phyloP scores from a whole-genome alignment of 2,113 vertebrate genomes.

The Equus przewalskii region DNA sequence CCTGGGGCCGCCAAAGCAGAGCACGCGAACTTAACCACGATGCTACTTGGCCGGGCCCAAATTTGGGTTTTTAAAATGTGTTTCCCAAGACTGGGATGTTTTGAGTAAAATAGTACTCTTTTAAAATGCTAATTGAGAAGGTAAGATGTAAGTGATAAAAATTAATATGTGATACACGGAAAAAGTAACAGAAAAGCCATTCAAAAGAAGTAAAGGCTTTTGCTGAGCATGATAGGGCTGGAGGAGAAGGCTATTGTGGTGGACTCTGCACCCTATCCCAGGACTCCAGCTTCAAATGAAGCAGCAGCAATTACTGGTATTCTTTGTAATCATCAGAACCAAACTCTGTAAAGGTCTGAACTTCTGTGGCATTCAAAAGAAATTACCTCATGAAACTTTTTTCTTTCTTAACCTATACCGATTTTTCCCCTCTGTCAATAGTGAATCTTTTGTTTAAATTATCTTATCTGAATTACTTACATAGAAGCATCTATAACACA shows the following conservation, averaged over 20 bases:
- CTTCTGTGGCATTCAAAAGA: neutral
- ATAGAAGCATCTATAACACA: neutral
- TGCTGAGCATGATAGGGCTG: neutral
- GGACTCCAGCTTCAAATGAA: neutral
- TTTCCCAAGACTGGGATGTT: neutral
- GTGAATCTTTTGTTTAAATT: neutral
- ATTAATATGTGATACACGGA: neutral
- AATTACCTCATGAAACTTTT: neutral
- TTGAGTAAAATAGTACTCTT: neutral
- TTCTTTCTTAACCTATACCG: neutral
- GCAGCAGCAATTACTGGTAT: accelerated
- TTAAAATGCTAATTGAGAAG: neutral
- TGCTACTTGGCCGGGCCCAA: neutral
- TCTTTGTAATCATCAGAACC: accelerated
- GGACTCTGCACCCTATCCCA: neutral
- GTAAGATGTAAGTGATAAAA: neutral
- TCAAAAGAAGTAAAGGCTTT: neutral
- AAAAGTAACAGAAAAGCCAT: neutral
- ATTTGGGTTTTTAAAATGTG: neutral
- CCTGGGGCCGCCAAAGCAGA: no score
- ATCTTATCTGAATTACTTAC: neutral
- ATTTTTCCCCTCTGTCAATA: neutral
- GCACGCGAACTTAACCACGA: no score
- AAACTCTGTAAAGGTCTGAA: no score
- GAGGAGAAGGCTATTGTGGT: accelerated